Percentiles rank a stretch among this genome's conserved stretches.
Conservation (phyloP, 2,888 invertebrate genomes). For the Orthosia gothica region DNA sequence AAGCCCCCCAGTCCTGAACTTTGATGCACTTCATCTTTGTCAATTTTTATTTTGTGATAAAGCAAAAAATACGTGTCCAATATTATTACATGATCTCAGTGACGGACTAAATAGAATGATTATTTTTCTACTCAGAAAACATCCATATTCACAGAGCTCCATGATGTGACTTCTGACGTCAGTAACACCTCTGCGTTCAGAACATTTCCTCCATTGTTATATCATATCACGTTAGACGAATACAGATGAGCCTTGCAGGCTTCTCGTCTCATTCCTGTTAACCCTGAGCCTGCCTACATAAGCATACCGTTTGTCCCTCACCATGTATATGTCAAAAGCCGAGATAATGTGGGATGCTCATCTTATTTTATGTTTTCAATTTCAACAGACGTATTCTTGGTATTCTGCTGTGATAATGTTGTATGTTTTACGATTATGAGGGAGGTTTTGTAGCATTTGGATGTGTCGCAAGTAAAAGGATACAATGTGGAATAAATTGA, state of each 20-base stretch:
- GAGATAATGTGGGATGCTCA: conserved; percentile 40
- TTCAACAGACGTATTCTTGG: conserved; percentile 45
- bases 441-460: background rate
- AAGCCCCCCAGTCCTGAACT: too few relatives aligned
- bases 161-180: background rate
- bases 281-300: conserved; percentile 31
- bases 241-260: conserved; percentile 37
- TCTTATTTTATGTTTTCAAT: conserved; percentile 63
- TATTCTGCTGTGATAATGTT: conserved; percentile 35
- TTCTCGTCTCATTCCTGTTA: conserved; percentile 21
- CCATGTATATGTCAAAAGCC: conserved; percentile 37
- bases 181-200: background rate
- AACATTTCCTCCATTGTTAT: conserved; percentile 12
- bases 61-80: too few relatives aligned
- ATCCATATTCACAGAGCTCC: too few relatives aligned
- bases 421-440: conserved; percentile 32
- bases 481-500: background rate
- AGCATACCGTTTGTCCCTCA: conserved; percentile 25
- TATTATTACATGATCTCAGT: too few relatives aligned
- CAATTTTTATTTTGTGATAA: too few relatives aligned
- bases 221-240: conserved; percentile 28
- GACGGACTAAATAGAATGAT: too few relatives aligned
- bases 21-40: too few relatives aligned
- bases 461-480: background rate
- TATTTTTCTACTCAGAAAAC: too few relatives aligned